Percentiles rank a stretch among this genome's conserved stretches.
Conservation (phyloP, 2,113 vertebrate species). For the Terrapene triunguis region DNA sequence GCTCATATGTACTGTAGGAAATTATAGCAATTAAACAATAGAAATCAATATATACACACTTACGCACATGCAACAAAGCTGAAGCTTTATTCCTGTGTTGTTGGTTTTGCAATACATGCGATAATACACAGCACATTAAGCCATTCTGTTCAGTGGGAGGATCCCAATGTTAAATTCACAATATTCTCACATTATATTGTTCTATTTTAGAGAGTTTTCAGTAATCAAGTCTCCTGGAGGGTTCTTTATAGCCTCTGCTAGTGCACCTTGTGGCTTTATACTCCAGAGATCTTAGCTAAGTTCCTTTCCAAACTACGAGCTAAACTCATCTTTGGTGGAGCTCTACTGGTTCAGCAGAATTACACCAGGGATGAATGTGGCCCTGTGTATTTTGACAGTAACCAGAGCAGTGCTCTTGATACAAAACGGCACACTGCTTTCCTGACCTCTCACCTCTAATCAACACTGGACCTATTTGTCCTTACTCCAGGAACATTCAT, state of each 20-base stretch:
- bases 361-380: neutral
- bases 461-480: rapidly evolving
- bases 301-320: neutral
- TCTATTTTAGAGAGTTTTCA: neutral
- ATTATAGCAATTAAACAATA: neutral
- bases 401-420: neutral
- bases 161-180: neutral
- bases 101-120: neutral
- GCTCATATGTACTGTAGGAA: neutral
- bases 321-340: neutral
- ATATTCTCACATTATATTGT: neutral
- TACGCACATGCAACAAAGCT: neutral
- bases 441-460: neutral
- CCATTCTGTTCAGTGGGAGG: neutral
- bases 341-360: neutral
- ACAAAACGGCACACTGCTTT: rapidly evolving
- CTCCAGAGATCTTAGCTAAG: neutral
- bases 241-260: neutral
- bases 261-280: rapidly evolving
- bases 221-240: neutral
- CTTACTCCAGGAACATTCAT: neutral
- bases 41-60: neutral
- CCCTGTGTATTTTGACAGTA: neutral
- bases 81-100: neutral
- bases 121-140: neutral